These are phyloP conservation scores for Nymphalis urticae DNA, from an alignment of 2,888 invertebrate genomes.

Conservation along the genomic window DNA sequence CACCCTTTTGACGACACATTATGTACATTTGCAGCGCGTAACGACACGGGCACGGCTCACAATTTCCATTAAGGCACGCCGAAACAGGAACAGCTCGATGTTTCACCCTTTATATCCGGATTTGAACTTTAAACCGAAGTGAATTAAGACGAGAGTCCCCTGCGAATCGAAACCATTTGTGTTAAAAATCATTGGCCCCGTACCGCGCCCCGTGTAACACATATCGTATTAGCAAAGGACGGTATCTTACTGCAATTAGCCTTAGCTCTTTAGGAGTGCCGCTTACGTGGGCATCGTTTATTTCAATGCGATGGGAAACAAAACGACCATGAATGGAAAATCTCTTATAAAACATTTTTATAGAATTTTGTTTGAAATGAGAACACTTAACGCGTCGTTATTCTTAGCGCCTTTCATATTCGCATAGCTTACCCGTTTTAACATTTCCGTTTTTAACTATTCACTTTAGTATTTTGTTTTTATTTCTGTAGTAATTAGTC, in stretches of 20 bases:
- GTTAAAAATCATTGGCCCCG: constrained; percentile 47
- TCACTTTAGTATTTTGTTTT: constrained; percentile 19
- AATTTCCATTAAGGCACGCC: constrained; percentile 75
- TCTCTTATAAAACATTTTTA: constrained; percentile 36
- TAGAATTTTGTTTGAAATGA: constrained; percentile 32
- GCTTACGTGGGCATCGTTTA: constrained; percentile 45
- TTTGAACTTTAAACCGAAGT: constrained; percentile 50
- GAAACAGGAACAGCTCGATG: constrained; percentile 63
- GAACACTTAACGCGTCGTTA: constrained; percentile 29
- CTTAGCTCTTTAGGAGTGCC: constrained; percentile 72
- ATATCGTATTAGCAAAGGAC: constrained; percentile 80
- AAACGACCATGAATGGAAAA: constrained; percentile 37
- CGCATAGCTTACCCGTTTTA: constrained; percentile 24
- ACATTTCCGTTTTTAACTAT: constrained; percentile 23
- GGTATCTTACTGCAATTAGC: constrained; percentile 80
- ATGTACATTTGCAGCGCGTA: constrained; percentile 79
- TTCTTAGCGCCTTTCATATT: constrained; percentile 27
- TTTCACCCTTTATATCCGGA: constrained; percentile 47
- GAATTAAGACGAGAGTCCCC: constrained; percentile 42
- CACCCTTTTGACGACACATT: constrained; percentile 81
- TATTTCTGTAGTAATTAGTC: constrained; percentile 16
- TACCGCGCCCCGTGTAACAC: constrained; percentile 73
- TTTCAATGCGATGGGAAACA: constrained; percentile 40
- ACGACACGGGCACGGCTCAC: constrained; percentile 79
- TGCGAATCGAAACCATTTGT: constrained; percentile 48